Conservation (phyloP, 2,888 invertebrate genomes). For the Pycnomerus fuliginosus region DNA sequence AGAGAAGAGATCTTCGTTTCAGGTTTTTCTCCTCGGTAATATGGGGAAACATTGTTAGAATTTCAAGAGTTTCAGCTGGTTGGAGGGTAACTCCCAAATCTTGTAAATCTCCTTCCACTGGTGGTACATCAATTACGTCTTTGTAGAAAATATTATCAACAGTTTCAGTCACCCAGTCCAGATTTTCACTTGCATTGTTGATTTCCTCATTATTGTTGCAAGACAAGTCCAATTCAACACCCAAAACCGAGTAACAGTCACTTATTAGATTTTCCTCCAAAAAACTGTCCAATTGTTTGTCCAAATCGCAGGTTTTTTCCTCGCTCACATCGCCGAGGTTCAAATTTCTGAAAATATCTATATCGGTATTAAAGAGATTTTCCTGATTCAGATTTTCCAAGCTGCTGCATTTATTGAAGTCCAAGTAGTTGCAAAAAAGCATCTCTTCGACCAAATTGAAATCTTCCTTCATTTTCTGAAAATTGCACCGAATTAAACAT, state of each 20-base stretch:
- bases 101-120: neutral
- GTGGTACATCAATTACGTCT: conserved; percentile 7
- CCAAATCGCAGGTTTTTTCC: conserved; percentile 15
- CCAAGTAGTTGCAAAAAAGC: too few relatives aligned
- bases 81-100: conserved; percentile 12
- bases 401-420: too few relatives aligned
- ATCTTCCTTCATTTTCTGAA: conserved; percentile 11
- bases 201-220: conserved; percentile 27
- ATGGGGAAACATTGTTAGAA: conserved; percentile 48
- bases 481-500: too few relatives aligned
- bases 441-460: conserved; percentile 1
- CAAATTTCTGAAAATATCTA: neutral
- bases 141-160: conserved; percentile 33
- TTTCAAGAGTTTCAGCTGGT: conserved; percentile 28
- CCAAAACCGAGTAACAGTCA: conserved; percentile 39
- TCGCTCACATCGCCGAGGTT: conserved; percentile 5
- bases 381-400: neutral
- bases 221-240: conserved; percentile 41
- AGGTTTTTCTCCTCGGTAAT: conserved; percentile 48
- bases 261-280: conserved; percentile 8
- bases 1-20: conserved; percentile 48
- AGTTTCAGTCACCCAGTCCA: conserved; percentile 26
- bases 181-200: conserved; percentile 21
- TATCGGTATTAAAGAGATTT: neutral
- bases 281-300: conserved; percentile 20